Conservation (phyloP, 1,140 invertebrate species). For the Ladona fulva region DNA sequence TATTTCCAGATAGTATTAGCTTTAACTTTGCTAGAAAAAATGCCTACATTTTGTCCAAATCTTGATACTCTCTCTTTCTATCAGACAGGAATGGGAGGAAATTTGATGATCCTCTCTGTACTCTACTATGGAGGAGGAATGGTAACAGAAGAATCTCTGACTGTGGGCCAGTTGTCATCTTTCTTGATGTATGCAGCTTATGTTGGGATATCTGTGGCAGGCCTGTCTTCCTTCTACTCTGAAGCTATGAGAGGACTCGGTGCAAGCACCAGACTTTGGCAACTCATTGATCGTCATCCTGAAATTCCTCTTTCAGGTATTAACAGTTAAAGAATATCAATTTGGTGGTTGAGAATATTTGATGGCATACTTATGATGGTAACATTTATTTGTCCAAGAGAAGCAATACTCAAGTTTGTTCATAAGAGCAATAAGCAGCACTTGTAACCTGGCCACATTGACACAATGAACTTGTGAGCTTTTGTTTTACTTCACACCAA, state of each 20-base stretch:
- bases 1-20: too few species aligned
- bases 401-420: too few species aligned
- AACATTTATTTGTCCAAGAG: too few species aligned
- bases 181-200: slow-evolving; percentile 91
- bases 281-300: slow-evolving; percentile 76
- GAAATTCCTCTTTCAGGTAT: slow-evolving; percentile 57
- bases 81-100: slow-evolving; percentile 86
- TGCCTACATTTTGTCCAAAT: too few species aligned
- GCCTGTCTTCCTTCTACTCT: slow-evolving; percentile 81
- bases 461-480: too few species aligned
- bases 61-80: slow-evolving; percentile 23
- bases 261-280: slow-evolving; percentile 78
- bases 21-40: too few species aligned
- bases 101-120: slow-evolving; percentile 82
- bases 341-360: too few species aligned
- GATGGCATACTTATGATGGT: too few species aligned
- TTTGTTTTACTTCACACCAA: too few species aligned
- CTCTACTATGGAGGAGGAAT: slow-evolving; percentile 88
- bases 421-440: too few species aligned
- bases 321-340: too few species aligned
- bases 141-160: slow-evolving; percentile 70
- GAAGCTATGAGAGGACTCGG: slow-evolving; percentile 90
- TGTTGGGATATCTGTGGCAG: slow-evolving; percentile 78
- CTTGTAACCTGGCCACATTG: too few species aligned
- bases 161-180: slow-evolving; percentile 81